Base-by-base conservation (phyloP, 2,888 invertebrate genomes). In the Arge pagana region DNA sequence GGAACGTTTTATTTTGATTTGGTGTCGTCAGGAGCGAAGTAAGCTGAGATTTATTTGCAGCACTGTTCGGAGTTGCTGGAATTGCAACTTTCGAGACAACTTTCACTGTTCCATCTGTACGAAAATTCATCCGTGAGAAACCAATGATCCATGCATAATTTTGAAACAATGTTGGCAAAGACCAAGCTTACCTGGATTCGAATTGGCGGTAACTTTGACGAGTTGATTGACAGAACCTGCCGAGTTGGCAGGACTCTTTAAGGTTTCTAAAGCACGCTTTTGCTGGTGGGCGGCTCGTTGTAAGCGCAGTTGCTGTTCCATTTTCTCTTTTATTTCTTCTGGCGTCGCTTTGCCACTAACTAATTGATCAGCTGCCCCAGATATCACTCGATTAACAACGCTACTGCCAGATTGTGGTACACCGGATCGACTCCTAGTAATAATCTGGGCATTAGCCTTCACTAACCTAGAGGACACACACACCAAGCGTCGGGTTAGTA, bases 201-300 rank as follows among this genome's bases (percentile, higher is more conserved):
- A 70, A 54, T 76, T 79, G 8, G 81, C 75, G 35, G 81, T 77
- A 65, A 82, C 79, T 71, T 83, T 82, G 50, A 82, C 76, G 39
- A 82, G 68, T 53, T 80, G 79, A n/a, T 78, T 78, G 8, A 64
- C 54, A 77, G 78, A 65, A 84, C 74, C 10, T 67, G 63, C 53
- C 19, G 63, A 48, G 52, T 66, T 68, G 1, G 67, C 66, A 1
- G 76, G 71, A 59, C 64, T 74, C 48, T 76, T 75, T 3, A 76
- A 61, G 11, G 71, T 75, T 68, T 89, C 89, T 28, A 86, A 67
- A 0, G 87, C 86, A 43, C 92, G 81, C 74, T 93, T 94, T 67
- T 94, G 94, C 68, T 93, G 92, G 77, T 93, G 91, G 0, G 91
- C 93, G 16, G 91, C 89, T 55, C 95, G 79, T 72, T 96, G 96